A percentile compares a stretch with the other conserved stretches of the same genome.
These are phyloP conservation scores for Amphipyra berbera DNA, from an alignment of 2,888 invertebrate genomes.

Conservation along the genomic window DNA sequence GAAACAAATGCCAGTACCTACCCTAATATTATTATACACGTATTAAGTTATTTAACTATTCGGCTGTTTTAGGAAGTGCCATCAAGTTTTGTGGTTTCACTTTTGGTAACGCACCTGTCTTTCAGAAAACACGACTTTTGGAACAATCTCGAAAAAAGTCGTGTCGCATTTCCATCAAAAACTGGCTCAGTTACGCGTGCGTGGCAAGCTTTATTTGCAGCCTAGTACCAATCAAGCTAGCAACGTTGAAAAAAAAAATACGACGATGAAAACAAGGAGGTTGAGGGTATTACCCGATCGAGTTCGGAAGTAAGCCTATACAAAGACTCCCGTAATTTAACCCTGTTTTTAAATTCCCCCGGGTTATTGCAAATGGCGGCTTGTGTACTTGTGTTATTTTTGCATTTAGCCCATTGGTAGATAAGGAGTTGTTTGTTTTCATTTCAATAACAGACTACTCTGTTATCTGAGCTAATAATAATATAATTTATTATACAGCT, in stretches of 20 bases:
- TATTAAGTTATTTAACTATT: too few relatives aligned
- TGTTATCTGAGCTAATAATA: constrained; percentile 50
- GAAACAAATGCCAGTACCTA: too few relatives aligned
- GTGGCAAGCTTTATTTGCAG: constrained; percentile 69
- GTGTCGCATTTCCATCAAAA: constrained; percentile 15
- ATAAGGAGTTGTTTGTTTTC: constrained; percentile 68
- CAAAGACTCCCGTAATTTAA: constrained; percentile 71
- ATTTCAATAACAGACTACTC: constrained; percentile 52
- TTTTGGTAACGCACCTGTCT: too few relatives aligned
- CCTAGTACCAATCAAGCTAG: constrained; percentile 73
- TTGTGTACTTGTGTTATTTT: constrained; percentile 62
- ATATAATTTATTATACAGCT: constrained; percentile 20
- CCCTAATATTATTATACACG: too few relatives aligned
- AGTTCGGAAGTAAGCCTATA: constrained; percentile 65
- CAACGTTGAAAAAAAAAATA: constrained; percentile 74
- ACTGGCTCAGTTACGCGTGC: constrained; percentile 39
- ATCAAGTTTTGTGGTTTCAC: too few relatives aligned
- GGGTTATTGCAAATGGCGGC: constrained; percentile 65
- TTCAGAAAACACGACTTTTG: constrained; percentile 7
- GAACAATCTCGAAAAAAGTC: constrained; percentile 38
- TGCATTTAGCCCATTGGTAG: constrained; percentile 56
- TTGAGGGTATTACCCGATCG: constrained; percentile 72
- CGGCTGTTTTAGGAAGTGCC: too few relatives aligned
- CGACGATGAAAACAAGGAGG: constrained; percentile 85
- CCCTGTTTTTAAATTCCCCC: constrained; percentile 45